A percentile compares a stretch with the other conserved stretches of the same genome.
phyloP scores from a whole-genome alignment of 2,888 invertebrate species.

The Bursaphelenchus okinawaensis region DNA sequence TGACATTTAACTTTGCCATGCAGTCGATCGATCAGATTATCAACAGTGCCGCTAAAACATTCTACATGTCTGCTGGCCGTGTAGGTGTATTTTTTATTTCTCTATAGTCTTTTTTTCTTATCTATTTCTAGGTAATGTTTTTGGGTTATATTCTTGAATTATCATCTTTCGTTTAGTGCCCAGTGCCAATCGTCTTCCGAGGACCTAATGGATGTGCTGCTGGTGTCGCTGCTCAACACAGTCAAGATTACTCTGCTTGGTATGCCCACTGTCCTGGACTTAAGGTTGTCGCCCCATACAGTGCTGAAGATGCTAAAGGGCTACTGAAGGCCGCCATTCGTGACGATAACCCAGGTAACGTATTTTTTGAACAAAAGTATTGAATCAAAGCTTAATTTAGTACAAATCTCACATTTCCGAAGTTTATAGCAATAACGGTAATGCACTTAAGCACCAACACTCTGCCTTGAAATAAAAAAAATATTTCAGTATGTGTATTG shows the following conservation, averaged over 20 bases:
- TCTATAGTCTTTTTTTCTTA: neutral
- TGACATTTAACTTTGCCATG: conserved; percentile 98
- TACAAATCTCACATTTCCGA: too few relatives aligned
- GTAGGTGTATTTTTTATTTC: conserved; percentile 64
- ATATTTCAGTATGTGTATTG: conserved; percentile 76
- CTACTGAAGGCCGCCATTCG: conserved; percentile 88
- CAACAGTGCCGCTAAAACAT: conserved; percentile 91
- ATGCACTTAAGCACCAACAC: too few relatives aligned
- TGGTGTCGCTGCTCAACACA: conserved; percentile 93
- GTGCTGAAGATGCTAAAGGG: conserved; percentile 84
- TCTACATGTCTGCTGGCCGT: conserved; percentile 88
- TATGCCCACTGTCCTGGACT: conserved; percentile 91
- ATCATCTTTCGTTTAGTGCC: conserved; percentile 61
- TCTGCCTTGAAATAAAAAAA: too few relatives aligned
- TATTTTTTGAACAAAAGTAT: too few relatives aligned
- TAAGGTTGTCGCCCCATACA: conserved; percentile 82
- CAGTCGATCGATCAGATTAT: conserved; percentile 94
- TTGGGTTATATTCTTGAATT: too few relatives aligned
- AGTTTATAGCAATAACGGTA: too few relatives aligned
- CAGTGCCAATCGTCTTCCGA: conserved; percentile 90
- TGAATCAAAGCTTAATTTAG: too few relatives aligned
- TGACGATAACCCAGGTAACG: conserved; percentile 63
- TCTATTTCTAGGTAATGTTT: too few relatives aligned
- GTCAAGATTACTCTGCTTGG: conserved; percentile 96
- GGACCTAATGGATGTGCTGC: conserved; percentile 93